These are phyloP conservation scores for Xenentodon cancila DNA, from an alignment of 2,797 vertebrate genomes.

Conservation along the genomic window DNA sequence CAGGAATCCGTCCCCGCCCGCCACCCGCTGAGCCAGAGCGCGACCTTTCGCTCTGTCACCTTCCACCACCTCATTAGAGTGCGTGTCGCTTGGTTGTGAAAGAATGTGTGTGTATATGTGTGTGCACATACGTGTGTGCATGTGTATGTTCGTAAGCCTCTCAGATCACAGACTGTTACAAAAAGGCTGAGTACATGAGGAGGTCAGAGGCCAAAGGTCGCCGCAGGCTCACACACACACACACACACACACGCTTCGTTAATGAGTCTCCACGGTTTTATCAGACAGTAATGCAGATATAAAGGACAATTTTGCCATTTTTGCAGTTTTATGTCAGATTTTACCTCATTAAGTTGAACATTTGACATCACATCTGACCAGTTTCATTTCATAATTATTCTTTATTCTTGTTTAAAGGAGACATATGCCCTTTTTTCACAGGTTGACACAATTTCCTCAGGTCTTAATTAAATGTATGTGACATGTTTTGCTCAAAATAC, in stretches of 20 bases:
- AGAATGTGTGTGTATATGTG: not conserved
- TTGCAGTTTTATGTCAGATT: slow-evolving; percentile 4
- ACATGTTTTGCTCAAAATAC: too few relatives aligned
- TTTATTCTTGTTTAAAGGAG: slow-evolving; percentile 13
- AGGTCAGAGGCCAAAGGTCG: slow-evolving; percentile 42
- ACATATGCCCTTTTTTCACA: slow-evolving; percentile 10
- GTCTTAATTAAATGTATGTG: too few relatives aligned
- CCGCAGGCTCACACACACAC: slow-evolving; percentile 2
- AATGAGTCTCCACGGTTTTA: slow-evolving; percentile 14
- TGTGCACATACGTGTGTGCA: slow-evolving; percentile 1
- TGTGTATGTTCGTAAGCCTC: slow-evolving; percentile 5
- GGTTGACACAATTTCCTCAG: too few relatives aligned
- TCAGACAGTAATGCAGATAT: slow-evolving; percentile 1
- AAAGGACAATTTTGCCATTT: slow-evolving; percentile 8
- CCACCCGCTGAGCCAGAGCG: slow-evolving; percentile 7
- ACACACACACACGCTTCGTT: slow-evolving; percentile 2
- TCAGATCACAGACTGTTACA: slow-evolving; percentile 19
- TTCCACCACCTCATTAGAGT: slow-evolving; percentile 57
- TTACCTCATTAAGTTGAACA: slow-evolving; percentile 8
- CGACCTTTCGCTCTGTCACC: slow-evolving; percentile 49
- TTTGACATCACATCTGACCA: slow-evolving; percentile 2
- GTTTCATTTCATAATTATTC: not conserved
- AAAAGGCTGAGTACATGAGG: slow-evolving; percentile 13
- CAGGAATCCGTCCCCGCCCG: slow-evolving; percentile 52
- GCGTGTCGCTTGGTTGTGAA: slow-evolving; percentile 39